Percentiles rank a stretch among this genome's conserved stretches.
phyloP scores from a whole-genome alignment of 2,888 invertebrate genomes.

The Alloplasta piceator region DNA sequence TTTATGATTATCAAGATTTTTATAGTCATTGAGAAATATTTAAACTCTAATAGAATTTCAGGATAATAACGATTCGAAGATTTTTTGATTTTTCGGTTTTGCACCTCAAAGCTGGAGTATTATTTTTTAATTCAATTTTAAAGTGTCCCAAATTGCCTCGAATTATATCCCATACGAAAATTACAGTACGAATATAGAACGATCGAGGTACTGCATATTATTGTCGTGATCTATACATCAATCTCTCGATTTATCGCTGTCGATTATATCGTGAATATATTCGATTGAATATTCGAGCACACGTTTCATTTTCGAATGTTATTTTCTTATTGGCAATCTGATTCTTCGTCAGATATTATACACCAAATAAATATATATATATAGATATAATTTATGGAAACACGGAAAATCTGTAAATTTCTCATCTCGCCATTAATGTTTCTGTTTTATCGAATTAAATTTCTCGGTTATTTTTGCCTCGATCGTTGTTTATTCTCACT shows the following conservation, averaged over 20 bases:
- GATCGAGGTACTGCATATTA: not conserved
- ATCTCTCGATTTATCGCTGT: not conserved
- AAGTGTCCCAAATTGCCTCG: no score
- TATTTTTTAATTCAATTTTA: no score
- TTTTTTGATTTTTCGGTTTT: no score
- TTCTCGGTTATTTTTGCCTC: conserved; percentile 16
- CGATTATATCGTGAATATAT: conserved; percentile 43
- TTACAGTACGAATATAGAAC: conserved; percentile 37
- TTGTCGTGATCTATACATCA: not conserved
- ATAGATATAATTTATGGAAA: not conserved
- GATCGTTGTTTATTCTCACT: conserved; percentile 20
- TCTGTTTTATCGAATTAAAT: conserved; percentile 39
- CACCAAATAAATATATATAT: no score
- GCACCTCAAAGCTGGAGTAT: no score
- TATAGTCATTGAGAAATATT: no score
- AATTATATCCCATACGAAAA: conserved; percentile 11
- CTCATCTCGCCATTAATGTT: conserved; percentile 24
- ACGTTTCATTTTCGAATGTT: conserved; percentile 38
- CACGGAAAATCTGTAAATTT: not conserved
- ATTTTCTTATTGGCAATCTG: conserved; percentile 19
- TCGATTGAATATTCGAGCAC: conserved; percentile 27
- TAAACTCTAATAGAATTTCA: no score
- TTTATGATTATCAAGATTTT: no score
- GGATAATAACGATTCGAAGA: no score
- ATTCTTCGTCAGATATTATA: no score